Evolutionary conservation across 2,888 invertebrate genomes (phyloP).

Genomic region (Dryobotodes eremita): DNA sequence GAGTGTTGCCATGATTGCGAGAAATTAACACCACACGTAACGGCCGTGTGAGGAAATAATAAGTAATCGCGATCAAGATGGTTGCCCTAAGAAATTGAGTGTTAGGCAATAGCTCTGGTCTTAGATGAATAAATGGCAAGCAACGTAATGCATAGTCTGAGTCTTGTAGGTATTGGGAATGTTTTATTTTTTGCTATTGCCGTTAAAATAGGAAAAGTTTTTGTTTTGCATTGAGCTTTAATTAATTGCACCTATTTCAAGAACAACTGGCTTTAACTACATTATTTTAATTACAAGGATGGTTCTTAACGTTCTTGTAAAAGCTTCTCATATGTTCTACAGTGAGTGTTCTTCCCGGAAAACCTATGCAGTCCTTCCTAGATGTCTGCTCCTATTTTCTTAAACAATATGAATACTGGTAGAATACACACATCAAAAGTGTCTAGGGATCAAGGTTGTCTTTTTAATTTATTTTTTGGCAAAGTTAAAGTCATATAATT

Average conservation of each 20-base stretch:
- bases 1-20: slow-evolving; percentile 68
- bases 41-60: slow-evolving; percentile 61
- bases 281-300: background rate
- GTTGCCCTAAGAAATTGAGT: slow-evolving; percentile 67
- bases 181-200: slow-evolving; percentile 26
- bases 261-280: background rate
- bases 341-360: slow-evolving; percentile 22
- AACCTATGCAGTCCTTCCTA: background rate
- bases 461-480: too few relatives aligned
- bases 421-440: too few relatives aligned
- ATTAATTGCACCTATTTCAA: background rate
- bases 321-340: background rate
- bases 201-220: background rate
- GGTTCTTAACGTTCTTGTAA: background rate
- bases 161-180: slow-evolving; percentile 7
- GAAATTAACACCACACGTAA: slow-evolving; percentile 70
- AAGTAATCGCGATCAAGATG: slow-evolving; percentile 64
- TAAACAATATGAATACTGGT: background rate
- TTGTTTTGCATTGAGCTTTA: background rate
- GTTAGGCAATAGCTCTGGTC: slow-evolving; percentile 65
- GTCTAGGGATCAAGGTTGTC: too few relatives aligned
- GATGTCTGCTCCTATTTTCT: background rate
- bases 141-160: slow-evolving; percentile 46
- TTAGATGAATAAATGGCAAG: slow-evolving; percentile 30
- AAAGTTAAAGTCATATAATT: too few relatives aligned